A percentile compares a stretch with the other conserved stretches of the same genome.
Conservation (phyloP, 2,113 vertebrate species). For the Lamprologus sp. region DNA sequence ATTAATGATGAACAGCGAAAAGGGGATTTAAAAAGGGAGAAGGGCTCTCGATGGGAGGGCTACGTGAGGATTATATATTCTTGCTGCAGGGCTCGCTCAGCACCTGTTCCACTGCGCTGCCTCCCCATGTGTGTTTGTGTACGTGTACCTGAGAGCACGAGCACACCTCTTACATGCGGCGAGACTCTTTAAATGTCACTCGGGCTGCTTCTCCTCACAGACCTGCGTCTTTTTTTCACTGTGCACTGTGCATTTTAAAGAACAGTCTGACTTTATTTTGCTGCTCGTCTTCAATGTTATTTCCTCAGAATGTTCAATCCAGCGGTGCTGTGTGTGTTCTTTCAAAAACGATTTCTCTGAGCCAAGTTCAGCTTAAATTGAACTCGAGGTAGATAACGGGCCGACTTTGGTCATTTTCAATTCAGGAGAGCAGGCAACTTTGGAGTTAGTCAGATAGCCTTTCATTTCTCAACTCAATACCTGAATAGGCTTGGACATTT, state of each 20-base stretch:
- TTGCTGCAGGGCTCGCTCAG: conserved; percentile 54
- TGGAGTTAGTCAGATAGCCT: conserved; percentile 27
- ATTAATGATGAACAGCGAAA: conserved; percentile 64
- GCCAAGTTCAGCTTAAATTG: conserved; percentile 34
- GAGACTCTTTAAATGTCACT: conserved; percentile 34
- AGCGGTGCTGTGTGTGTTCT: neutral
- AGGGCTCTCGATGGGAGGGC: conserved; percentile 45
- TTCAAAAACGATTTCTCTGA: conserved; percentile 11
- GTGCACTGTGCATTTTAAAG: conserved; percentile 7
- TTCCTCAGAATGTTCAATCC: conserved; percentile 6
- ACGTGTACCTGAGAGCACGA: neutral
- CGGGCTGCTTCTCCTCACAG: neutral
- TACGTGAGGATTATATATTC: conserved; percentile 62
- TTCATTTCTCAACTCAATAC: conserved; percentile 41
- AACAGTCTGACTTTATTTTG: neutral
- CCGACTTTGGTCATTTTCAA: conserved; percentile 38
- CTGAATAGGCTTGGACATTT: conserved; percentile 13
- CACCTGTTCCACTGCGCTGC: conserved; percentile 54
- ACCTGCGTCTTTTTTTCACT: neutral
- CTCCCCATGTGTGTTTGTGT: neutral
- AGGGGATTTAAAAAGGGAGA: conserved; percentile 53
- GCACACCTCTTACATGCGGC: neutral
- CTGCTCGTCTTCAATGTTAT: neutral
- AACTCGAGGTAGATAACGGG: conserved; percentile 33
- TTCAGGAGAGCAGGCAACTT: conserved; percentile 40